A percentile compares a stretch with the other conserved stretches of the same genome.
These are phyloP conservation scores for Apostichopus leukothele DNA, from an alignment of 53 echinoderm and acorn worm genomes.

Conservation along the genomic window DNA sequence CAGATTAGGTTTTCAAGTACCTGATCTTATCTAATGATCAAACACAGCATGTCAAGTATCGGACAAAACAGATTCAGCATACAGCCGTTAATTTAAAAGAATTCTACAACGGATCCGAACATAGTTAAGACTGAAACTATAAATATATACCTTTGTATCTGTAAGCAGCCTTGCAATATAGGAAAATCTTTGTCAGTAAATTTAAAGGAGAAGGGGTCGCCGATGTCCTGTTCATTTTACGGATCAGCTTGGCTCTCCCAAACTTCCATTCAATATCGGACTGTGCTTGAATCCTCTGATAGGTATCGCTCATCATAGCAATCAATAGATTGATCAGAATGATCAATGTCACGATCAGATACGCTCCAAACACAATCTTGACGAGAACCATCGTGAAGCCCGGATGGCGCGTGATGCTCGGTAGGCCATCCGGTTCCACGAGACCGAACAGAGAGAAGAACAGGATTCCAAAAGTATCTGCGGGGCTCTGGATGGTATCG, in stretches of 20 bases:
- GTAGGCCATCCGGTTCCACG: slow-evolving; percentile 79
- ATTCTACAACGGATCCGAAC: no score
- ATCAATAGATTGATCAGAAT: slow-evolving; percentile 94
- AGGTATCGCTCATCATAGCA: slow-evolving; percentile 99
- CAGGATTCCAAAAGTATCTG: slow-evolving; percentile 84
- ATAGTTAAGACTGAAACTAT: no score
- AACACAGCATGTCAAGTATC: no score
- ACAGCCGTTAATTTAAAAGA: no score
- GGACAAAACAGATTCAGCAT: no score
- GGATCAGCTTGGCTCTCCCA: slow-evolving; percentile 89
- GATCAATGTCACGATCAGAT: slow-evolving; percentile 92
- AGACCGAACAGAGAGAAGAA: slow-evolving; percentile 96
- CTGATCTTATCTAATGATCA: no score
- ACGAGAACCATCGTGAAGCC: slow-evolving; percentile 67
- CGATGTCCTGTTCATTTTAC: slow-evolving; percentile 92
- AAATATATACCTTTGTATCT: slow-evolving; percentile 75
- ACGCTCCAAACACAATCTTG: slow-evolving; percentile 90
- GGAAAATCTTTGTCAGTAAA: slow-evolving; percentile 82
- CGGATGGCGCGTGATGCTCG: slow-evolving; percentile 70
- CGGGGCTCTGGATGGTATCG: slow-evolving; percentile 66
- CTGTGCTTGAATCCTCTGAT: slow-evolving; percentile 97
- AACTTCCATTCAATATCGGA: slow-evolving; percentile 98
- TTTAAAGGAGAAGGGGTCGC: slow-evolving; percentile 94
- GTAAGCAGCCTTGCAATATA: slow-evolving; percentile 77
- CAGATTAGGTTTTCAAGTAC: no score